phyloP scores from a whole-genome alignment of 1,140 invertebrate genomes.

The Papilio machaon region DNA sequence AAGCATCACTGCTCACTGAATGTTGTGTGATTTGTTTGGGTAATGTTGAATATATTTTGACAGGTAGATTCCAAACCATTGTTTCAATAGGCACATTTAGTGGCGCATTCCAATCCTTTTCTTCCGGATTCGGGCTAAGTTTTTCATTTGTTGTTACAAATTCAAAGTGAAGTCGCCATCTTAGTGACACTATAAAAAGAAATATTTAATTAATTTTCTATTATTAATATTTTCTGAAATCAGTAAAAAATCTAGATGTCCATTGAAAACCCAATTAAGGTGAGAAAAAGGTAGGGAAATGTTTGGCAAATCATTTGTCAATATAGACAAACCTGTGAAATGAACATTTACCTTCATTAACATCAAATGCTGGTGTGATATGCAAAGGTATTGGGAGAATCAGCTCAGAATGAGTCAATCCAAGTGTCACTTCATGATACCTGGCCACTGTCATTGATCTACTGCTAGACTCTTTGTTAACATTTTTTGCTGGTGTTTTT shows the following conservation, averaged over 20 bases:
- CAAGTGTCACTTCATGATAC: constrained; percentile 95
- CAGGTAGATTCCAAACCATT: constrained; percentile 98
- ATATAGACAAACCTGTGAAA: background rate
- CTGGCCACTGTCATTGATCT: constrained; percentile 88
- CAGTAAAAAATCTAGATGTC: background rate
- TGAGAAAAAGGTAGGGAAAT: too few species aligned
- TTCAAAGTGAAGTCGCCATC: constrained; percentile 98
- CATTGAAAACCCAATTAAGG: too few species aligned
- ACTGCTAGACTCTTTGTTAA: constrained; percentile 68
- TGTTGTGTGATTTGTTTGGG: constrained; percentile 89
- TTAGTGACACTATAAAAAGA: constrained; percentile 87
- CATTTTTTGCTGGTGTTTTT: constrained; percentile 72
- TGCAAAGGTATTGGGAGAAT: constrained; percentile 96
- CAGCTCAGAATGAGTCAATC: constrained; percentile 93
- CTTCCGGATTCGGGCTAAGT: constrained; percentile 75
- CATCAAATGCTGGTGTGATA: constrained; percentile 95
- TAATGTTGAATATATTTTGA: constrained; percentile 95
- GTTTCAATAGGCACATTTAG: constrained; percentile 95
- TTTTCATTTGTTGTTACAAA: constrained; percentile 91
- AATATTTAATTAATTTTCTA: constrained; percentile 31
- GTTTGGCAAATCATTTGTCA: too few species aligned
- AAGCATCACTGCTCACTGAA: constrained; percentile 75
- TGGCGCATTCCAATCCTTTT: constrained; percentile 91
- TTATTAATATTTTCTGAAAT: constrained; percentile 2
- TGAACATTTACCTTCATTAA: constrained; percentile 86